These are phyloP conservation scores for Sphyrna mokarran DNA, from an alignment of 2,113 vertebrate species.

Conservation along the genomic window DNA sequence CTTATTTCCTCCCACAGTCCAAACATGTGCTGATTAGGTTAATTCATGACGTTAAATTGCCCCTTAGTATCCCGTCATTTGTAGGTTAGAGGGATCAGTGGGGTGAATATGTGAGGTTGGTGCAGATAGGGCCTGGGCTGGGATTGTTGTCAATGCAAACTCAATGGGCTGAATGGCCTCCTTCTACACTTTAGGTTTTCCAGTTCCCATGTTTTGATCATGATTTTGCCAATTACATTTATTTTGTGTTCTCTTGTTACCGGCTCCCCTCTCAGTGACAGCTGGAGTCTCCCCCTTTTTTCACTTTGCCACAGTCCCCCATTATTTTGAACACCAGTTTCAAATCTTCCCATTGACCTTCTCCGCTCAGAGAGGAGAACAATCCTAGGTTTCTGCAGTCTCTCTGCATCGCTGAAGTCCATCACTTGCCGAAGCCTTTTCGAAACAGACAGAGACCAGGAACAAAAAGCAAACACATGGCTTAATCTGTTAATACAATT, in stretches of 20 bases:
- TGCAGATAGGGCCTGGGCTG: too few species aligned
- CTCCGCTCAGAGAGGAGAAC: background rate
- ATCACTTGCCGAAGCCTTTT: background rate
- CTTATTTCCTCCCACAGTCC: too few species aligned
- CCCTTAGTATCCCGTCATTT: too few species aligned
- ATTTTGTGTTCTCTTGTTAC: background rate
- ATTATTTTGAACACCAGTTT: background rate
- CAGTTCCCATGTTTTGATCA: background rate
- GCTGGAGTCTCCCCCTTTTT: background rate
- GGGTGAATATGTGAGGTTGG: too few species aligned
- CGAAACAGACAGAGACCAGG: background rate
- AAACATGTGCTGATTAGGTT: too few species aligned
- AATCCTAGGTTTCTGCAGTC: background rate
- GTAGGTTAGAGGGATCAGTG: too few species aligned
- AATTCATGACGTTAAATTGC: too few species aligned
- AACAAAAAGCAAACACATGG: background rate
- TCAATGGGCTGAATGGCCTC: too few species aligned
- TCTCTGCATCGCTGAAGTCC: background rate
- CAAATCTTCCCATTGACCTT: background rate
- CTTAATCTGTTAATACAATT: background rate
- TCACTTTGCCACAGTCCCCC: background rate
- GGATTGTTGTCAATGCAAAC: too few species aligned
- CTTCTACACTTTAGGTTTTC: background rate
- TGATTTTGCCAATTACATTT: background rate
- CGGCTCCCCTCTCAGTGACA: background rate